Evolutionary conservation across 2,797 vertebrate species (phyloP).

Genomic region (Erethizon dorsatum): DNA sequence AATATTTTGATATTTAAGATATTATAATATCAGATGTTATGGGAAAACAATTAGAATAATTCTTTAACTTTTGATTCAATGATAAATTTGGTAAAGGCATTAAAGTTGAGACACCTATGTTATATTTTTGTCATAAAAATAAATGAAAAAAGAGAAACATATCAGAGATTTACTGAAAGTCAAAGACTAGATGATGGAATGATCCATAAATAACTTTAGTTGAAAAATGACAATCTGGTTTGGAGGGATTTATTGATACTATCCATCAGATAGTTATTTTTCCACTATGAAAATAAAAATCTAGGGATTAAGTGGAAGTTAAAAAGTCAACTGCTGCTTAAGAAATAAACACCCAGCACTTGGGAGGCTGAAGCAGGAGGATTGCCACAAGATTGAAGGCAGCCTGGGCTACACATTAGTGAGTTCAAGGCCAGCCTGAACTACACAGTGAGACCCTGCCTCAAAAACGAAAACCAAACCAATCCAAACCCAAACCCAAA

Average conservation of each 20-base stretch:
- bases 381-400: not conserved
- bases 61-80: slow-evolving; percentile 45
- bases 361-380: not conserved
- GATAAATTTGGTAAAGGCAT: slow-evolving; percentile 56
- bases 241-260: slow-evolving; percentile 27
- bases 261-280: not conserved
- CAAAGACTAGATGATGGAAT: slow-evolving; percentile 28
- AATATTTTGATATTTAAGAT: slow-evolving; percentile 64
- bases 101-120: not conserved
- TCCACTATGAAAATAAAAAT: slow-evolving; percentile 23
- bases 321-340: not conserved
- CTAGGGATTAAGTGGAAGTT: slow-evolving; percentile 32
- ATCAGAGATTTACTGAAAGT: slow-evolving; percentile 49
- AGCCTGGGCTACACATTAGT: not conserved
- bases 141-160: slow-evolving; percentile 59
- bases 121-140: slow-evolving; percentile 39
- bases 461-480: not conserved
- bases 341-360: not conserved
- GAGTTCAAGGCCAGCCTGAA: not conserved
- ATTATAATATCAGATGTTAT: not conserved
- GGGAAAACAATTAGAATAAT: slow-evolving; percentile 65
- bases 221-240: not conserved
- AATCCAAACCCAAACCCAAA: not conserved
- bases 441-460: not conserved
- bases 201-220: slow-evolving; percentile 3